Conservation (phyloP, 2,797 vertebrate genomes). For the Falco biarmicus region DNA sequence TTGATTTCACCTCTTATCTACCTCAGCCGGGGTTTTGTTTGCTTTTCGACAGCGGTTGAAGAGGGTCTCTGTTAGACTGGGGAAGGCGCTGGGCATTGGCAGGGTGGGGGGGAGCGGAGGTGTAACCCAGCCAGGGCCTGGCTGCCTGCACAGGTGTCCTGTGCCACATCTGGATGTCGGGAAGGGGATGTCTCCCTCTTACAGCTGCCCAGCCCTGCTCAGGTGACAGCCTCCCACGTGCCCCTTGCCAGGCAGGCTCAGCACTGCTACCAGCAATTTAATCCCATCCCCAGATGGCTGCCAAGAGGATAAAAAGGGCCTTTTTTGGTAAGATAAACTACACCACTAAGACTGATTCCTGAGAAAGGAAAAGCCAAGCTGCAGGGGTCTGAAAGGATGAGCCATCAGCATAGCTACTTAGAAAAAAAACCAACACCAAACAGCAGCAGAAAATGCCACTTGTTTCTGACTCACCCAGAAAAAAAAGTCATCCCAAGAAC, state of each 20-base stretch:
- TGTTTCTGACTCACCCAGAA: neutral
- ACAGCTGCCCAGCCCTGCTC: neutral
- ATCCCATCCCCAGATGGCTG: neutral
- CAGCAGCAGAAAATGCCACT: neutral
- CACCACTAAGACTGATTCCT: neutral
- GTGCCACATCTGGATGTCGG: neutral
- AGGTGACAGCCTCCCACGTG: neutral
- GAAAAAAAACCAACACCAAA: neutral
- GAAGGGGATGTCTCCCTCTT: neutral
- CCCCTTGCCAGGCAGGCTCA: neutral
- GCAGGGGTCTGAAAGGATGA: neutral
- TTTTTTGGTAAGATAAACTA: neutral
- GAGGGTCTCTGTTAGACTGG: neutral
- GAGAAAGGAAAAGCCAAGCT: neutral
- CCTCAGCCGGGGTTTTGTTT: neutral
- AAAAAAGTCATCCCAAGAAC: neutral
- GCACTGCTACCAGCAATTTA: neutral
- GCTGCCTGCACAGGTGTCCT: neutral
- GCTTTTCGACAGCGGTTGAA: neutral
- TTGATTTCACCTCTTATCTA: neutral
- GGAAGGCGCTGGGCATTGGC: neutral
- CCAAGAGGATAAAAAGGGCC: neutral
- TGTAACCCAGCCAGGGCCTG: fast-evolving
- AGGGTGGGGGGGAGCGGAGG: neutral
- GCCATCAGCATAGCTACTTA: neutral